Percentiles rank a stretch among this genome's conserved stretches.
phyloP scores from a whole-genome alignment of 2,797 vertebrate genomes.

The Coreius guichenoti region DNA sequence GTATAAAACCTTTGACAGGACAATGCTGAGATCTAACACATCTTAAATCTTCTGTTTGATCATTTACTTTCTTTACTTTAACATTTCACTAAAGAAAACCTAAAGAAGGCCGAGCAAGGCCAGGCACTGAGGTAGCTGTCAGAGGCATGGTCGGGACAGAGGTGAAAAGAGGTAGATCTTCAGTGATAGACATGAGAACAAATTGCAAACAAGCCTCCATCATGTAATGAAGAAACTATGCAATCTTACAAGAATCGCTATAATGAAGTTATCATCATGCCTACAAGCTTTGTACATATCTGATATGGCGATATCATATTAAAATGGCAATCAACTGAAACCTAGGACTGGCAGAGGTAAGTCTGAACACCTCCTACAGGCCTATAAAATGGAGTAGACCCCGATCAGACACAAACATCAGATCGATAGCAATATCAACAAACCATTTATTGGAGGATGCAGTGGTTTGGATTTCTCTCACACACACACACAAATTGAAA shows the following conservation, averaged over 20 bases:
- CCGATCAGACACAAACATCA: not conserved
- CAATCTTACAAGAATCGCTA: not conserved
- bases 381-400: not conserved
- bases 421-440: constrained; percentile 15
- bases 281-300: constrained; percentile 1
- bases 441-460: not conserved
- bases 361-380: not conserved
- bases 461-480: constrained; percentile 6
- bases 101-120: not conserved
- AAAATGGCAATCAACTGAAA: constrained; percentile 3
- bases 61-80: not conserved
- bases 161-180: not conserved
- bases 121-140: not conserved
- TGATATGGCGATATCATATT: not conserved
- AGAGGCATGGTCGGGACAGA: not conserved
- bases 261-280: not conserved
- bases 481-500: not conserved
- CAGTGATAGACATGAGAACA: not conserved
- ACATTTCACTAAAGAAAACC: not conserved
- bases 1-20: not conserved
- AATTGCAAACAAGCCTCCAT: not conserved
- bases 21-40: not conserved
- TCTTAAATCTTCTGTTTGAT: not conserved
- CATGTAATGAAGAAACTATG: not conserved
- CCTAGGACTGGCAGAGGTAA: not conserved